phyloP scores from a whole-genome alignment of 2,113 vertebrate genomes.

The Uria lomvia region DNA sequence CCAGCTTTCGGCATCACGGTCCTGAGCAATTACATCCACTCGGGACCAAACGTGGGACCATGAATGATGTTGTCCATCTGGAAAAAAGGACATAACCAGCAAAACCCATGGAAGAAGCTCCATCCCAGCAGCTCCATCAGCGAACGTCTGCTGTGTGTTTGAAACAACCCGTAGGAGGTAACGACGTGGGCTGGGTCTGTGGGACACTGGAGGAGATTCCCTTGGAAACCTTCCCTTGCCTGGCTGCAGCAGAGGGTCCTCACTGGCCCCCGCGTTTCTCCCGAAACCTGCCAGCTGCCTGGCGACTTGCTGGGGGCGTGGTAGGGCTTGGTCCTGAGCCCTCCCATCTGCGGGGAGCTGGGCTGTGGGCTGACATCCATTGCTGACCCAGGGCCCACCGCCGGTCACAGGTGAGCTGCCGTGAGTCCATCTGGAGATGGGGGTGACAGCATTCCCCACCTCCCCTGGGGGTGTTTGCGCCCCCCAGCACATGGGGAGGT shows the following conservation, averaged over 20 bases:
- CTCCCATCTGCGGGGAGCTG: accelerated
- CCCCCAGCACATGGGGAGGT: background rate
- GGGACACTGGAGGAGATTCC: background rate
- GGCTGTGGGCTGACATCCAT: background rate
- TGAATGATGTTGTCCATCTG: constrained; percentile 19
- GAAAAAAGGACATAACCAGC: background rate
- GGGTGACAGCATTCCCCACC: background rate
- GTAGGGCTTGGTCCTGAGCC: background rate
- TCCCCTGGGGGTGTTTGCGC: background rate
- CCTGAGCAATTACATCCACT: background rate
- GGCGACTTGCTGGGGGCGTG: background rate
- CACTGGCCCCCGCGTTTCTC: background rate
- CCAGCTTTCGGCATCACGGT: constrained; percentile 67
- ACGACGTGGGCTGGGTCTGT: background rate
- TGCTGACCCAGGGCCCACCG: background rate
- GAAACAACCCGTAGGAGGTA: background rate
- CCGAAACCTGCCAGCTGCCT: background rate
- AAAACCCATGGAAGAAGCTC: constrained; percentile 14
- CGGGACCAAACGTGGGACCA: background rate
- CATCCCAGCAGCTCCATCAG: background rate
- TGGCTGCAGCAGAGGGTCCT: background rate
- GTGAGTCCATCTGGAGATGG: background rate
- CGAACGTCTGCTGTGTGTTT: constrained; percentile 4
- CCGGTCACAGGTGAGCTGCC: background rate
- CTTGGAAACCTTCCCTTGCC: background rate